Conservation (phyloP, 92 coral and sea anemone species). For the Paramuricea clavata region DNA sequence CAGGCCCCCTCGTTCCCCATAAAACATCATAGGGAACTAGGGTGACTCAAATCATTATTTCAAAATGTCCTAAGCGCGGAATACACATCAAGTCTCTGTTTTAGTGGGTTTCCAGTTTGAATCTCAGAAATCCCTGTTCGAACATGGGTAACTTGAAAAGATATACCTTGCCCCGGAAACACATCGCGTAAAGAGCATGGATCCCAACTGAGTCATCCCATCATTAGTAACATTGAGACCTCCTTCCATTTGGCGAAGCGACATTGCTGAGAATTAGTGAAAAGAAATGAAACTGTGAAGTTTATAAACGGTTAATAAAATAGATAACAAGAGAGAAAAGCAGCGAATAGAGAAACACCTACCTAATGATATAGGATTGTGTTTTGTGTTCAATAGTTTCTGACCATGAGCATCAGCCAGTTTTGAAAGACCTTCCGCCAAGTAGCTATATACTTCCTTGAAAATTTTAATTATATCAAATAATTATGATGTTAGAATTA, state of each 20-base stretch:
- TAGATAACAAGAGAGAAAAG: neutral
- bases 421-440: constrained; percentile 86
- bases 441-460: constrained; percentile 85
- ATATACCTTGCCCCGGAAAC: constrained; percentile 97
- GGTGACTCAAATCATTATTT: neutral
- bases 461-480: too few relatives aligned
- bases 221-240: constrained; percentile 73
- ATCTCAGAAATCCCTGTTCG: neutral
- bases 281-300: neutral
- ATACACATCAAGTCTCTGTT: too few relatives aligned
- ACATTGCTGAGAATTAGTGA: constrained; percentile 73
- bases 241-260: constrained; percentile 71
- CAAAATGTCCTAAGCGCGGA: neutral
- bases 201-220: constrained; percentile 90
- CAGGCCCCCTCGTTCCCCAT: too few relatives aligned
- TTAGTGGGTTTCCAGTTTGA: too few relatives aligned
- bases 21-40: neutral
- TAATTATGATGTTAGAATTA: too few relatives aligned
- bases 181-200: constrained; percentile 97
- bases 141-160: neutral
- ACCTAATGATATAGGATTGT: constrained; percentile 97
- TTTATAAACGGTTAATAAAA: neutral
- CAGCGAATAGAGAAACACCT: constrained; percentile 29
- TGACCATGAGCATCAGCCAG: constrained; percentile 86
- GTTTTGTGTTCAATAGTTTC: constrained; percentile 81